Evolutionary conservation across 23 tunicate species (phyloP).

Genomic region (Halocynthia roretzi): DNA sequence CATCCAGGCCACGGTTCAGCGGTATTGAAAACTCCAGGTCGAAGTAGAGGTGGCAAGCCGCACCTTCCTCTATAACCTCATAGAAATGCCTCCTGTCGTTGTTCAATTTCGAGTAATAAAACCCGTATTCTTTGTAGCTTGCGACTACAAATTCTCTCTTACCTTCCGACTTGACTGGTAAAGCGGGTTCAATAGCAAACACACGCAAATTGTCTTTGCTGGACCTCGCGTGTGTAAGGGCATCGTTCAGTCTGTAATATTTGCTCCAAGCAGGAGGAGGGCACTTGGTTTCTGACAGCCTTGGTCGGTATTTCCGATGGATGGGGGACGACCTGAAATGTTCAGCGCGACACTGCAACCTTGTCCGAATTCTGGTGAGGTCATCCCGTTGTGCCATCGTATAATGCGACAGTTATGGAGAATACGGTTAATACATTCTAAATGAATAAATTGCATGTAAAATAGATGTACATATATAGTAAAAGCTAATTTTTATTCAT

Average conservation of each 20-base stretch:
- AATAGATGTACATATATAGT: too few species aligned
- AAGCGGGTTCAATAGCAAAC: conserved; percentile 52
- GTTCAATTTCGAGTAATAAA: conserved; percentile 40
- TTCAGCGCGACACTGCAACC: conserved; percentile 26
- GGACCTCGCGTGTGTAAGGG: conserved; percentile 37
- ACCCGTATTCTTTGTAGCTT: conserved; percentile 74
- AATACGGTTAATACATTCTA: too few species aligned
- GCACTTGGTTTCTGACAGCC: conserved; percentile 27
- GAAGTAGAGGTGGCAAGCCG: conserved; percentile 77
- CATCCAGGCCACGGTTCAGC: conserved; percentile 21
- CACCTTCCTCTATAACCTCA: conserved; percentile 58
- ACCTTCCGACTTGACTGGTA: conserved; percentile 4
- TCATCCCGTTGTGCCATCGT: background rate
- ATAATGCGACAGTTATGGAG: background rate
- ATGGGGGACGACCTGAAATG: conserved; percentile 41
- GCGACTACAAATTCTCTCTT: conserved; percentile 51
- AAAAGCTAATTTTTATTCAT: too few species aligned
- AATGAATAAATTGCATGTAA: too few species aligned
- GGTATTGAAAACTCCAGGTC: conserved; percentile 68
- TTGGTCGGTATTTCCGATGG: conserved; percentile 35
- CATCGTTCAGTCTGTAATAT: conserved; percentile 52
- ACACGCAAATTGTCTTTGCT: conserved; percentile 26
- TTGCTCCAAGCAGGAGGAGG: conserved; percentile 57
- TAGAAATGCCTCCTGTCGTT: conserved; percentile 62
- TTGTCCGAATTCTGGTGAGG: conserved; percentile 2